phyloP scores from a whole-genome alignment of 1,140 invertebrate species.

The Aphelenchoides besseyi region DNA sequence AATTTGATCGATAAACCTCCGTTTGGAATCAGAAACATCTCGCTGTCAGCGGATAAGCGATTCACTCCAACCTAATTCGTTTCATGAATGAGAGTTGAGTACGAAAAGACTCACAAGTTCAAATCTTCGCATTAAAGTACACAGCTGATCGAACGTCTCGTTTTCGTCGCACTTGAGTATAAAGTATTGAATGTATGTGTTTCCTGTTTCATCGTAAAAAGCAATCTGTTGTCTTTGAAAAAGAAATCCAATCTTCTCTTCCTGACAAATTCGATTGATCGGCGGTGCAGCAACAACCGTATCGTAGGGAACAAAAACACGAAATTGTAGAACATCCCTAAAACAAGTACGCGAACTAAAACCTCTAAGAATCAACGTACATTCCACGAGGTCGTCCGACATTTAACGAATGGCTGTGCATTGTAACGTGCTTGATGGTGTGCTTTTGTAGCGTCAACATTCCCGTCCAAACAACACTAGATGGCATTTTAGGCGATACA shows the following conservation, averaged over 20 bases:
- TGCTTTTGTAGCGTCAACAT: constrained; percentile 8
- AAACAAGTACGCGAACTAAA: background rate
- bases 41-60: background rate
- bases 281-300: constrained; percentile 6
- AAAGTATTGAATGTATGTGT: constrained; percentile 13
- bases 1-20: constrained; percentile 11
- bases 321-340: constrained; percentile 7
- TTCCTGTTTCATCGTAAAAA: background rate
- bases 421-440: background rate
- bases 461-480: background rate
- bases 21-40: constrained; percentile 1
- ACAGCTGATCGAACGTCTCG: constrained; percentile 12
- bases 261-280: background rate
- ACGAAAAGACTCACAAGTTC: background rate
- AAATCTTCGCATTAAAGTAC: background rate
- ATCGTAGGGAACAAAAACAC: background rate
- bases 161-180: constrained; percentile 9
- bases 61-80: constrained; percentile 13
- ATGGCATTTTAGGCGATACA: background rate
- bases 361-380: background rate
- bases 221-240: background rate
- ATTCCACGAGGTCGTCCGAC: background rate
- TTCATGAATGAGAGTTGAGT: background rate
- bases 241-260: constrained; percentile 6
- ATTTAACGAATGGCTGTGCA: constrained; percentile 9